These are phyloP conservation scores for Fregata magnificens DNA, from an alignment of 2,113 vertebrate genomes.

Conservation along the genomic window DNA sequence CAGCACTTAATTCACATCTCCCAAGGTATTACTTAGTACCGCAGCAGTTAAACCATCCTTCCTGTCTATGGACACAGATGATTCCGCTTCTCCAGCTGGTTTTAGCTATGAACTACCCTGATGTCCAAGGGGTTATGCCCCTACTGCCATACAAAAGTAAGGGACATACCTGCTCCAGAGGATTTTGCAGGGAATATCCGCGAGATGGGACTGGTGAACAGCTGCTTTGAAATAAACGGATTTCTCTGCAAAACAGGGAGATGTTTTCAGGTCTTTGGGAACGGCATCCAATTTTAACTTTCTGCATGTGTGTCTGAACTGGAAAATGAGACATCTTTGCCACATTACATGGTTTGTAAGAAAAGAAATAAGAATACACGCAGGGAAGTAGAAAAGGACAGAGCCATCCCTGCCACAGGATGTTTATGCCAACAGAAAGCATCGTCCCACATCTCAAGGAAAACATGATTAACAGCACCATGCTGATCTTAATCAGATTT, in stretches of 20 bases:
- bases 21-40: neutral
- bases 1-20: neutral
- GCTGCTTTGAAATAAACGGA: neutral
- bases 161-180: neutral
- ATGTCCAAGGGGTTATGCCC: neutral
- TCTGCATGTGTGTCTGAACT: neutral
- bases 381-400: neutral
- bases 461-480: neutral
- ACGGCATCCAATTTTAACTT: neutral
- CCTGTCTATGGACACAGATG: neutral
- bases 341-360: neutral
- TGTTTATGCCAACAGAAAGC: neutral
- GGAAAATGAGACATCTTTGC: neutral
- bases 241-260: neutral
- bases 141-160: neutral
- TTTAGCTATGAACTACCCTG: neutral
- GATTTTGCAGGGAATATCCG: neutral
- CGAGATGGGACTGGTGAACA: neutral
- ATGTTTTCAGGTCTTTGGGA: neutral
- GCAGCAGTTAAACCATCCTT: neutral
- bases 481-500: constrained; percentile 28
- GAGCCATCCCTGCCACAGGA: neutral
- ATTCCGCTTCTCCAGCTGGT: neutral
- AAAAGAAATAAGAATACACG: neutral
- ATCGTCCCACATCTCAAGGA: neutral